Evolutionary conservation across 37 sponge, comb jelly and placozoan genomes (phyloP), one percentile per base, ranked within the genome.

Genomic region (Bolinopsis microptera): DNA sequence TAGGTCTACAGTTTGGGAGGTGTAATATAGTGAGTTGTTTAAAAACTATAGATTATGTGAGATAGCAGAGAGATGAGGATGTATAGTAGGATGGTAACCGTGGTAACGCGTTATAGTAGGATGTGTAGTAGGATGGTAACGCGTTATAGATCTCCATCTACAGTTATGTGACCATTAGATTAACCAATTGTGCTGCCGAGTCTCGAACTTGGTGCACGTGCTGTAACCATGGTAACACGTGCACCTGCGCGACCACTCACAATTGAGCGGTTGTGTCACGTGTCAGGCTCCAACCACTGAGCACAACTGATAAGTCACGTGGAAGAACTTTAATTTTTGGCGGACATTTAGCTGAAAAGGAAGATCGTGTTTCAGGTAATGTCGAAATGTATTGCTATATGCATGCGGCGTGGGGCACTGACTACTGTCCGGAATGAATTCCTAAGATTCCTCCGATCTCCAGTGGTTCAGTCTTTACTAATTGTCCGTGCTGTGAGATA

Each of bases 261-360:
- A 32, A 34, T 18, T 13, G 28, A 27, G 36, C 33, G 18, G 23
- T 70, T 28, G 28, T 34, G 21, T 35, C 80, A 77, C 80, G 80
- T 77, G 80, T 16, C 37, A 33, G 18, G 21, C 21, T 32, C 33
- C 1, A 18, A 32, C 80, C 80, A 77, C 27, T 77, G 33, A 77
- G 80, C 36, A 35, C 36, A 35, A 18, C 80, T 32, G 33, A 35
- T 16, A 77, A 32, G 33, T 77, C 80, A 77, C 80, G 80, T 77
- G 80, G 36, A 27, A 32, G 33, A 77, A 35, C 80, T 27, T 77
- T 77, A 77, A 77, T 77, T 77, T 77, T 77, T 77, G 80, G 33
- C 80, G 80, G 80, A 77, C 80, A 77, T 77, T 77, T 77, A 77
- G 37, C 80, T 77, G 33, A 35, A 77, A 77, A 77, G 27, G 80